A percentile compares a stretch with the other conserved stretches of the same genome.
Conservation (phyloP, 2,888 invertebrate genomes). For the Odontocolon sp. region DNA sequence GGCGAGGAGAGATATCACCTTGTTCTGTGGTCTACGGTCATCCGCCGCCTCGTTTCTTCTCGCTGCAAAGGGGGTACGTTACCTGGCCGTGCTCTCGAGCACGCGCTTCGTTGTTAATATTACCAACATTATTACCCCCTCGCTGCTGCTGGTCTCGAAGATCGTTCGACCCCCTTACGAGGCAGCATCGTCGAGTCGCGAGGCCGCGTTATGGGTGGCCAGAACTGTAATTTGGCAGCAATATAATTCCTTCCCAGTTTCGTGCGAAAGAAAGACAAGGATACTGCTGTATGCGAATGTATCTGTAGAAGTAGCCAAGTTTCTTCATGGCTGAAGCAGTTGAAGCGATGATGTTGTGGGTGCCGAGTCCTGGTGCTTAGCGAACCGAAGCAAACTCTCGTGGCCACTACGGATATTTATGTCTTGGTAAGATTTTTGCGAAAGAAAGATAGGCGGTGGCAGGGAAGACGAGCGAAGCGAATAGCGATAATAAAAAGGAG, state of each 20-base stretch:
- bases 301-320: no score
- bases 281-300: no score
- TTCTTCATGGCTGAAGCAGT: no score
- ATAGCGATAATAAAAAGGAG: constrained; percentile 54
- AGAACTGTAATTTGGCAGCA: constrained; percentile 80
- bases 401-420: constrained; percentile 74
- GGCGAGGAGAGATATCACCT: constrained; percentile 31
- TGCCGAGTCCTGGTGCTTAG: no score
- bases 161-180: constrained; percentile 58
- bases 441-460: constrained; percentile 27
- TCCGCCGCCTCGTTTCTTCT: constrained; percentile 21
- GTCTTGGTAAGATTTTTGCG: constrained; percentile 59
- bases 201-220: constrained; percentile 75
- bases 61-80: constrained; percentile 27
- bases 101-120: constrained; percentile 71
- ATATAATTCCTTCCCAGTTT: constrained; percentile 71
- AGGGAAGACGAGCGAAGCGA: constrained; percentile 43
- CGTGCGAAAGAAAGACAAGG: constrained; percentile 30
- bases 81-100: no score
- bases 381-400: neutral
- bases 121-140: constrained; percentile 78
- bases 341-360: no score
- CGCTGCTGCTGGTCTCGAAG: constrained; percentile 18
- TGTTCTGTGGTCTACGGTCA: constrained; percentile 24
- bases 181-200: constrained; percentile 55